phyloP scores from a whole-genome alignment of 2,888 invertebrate genomes.

The Aromia moschata region DNA sequence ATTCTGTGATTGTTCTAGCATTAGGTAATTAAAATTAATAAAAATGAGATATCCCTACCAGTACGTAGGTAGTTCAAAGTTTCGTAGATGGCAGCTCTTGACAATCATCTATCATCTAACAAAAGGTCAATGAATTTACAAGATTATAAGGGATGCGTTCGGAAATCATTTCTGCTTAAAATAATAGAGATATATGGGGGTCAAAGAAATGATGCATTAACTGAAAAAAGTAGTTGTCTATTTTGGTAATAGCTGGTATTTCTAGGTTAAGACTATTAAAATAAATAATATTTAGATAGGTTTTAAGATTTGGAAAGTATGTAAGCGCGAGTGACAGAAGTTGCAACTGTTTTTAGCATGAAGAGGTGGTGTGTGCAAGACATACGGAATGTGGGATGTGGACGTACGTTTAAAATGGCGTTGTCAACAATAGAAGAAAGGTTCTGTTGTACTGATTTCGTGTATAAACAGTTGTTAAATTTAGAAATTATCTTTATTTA shows the following conservation, averaged over 20 bases:
- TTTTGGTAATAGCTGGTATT: not conserved
- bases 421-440: constrained; percentile 61
- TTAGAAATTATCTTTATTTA: constrained; percentile 37
- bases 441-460: constrained; percentile 52
- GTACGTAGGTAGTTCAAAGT: not conserved
- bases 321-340: not conserved
- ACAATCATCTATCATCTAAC: not conserved
- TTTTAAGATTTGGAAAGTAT: not conserved
- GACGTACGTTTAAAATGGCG: constrained; percentile 55
- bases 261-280: not conserved
- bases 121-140: constrained; percentile 13
- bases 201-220: not conserved
- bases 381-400: constrained; percentile 22
- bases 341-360: not conserved
- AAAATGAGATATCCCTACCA: too few species aligned
- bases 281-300: not conserved
- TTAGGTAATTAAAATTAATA: too few species aligned
- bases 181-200: not conserved
- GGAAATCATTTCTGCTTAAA: not conserved
- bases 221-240: not conserved
- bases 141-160: constrained; percentile 9
- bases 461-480: constrained; percentile 41
- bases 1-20: too few species aligned
- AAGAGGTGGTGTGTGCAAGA: constrained; percentile 16
- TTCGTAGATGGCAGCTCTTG: not conserved